Evolutionary conservation across 2,888 invertebrate genomes (phyloP).

Genomic region (Acronicta alni): DNA sequence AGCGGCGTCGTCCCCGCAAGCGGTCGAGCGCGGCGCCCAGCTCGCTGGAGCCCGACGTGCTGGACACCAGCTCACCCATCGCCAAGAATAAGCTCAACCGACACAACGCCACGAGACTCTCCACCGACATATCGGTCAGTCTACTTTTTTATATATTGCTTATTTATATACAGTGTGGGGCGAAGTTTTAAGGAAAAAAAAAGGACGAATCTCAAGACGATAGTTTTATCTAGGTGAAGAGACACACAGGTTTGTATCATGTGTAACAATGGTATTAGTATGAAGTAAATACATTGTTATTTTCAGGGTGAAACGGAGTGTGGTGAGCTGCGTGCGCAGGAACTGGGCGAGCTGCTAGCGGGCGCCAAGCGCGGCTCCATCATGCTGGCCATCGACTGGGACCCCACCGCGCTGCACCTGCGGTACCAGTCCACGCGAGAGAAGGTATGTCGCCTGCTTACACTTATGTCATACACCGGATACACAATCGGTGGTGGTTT

Average conservation of each 20-base stretch:
- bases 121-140: conserved; percentile 44
- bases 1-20: conserved; percentile 40
- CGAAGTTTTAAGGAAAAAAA: no score
- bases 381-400: conserved; percentile 96
- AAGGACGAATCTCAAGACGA: no score
- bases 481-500: background rate
- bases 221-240: no score
- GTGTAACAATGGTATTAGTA: no score
- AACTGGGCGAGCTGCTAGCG: conserved; percentile 58
- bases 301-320: conserved; percentile 27
- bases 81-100: conserved; percentile 74
- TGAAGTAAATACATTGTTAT: no score
- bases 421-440: conserved; percentile 95
- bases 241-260: no score
- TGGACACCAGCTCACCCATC: conserved; percentile 70
- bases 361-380: conserved; percentile 57
- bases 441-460: conserved; percentile 82
- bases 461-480: background rate
- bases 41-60: conserved; percentile 43
- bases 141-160: background rate
- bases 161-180: no score
- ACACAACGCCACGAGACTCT: conserved; percentile 61
- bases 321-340: conserved; percentile 33
- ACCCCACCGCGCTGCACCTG: conserved; percentile 97
- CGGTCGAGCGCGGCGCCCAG: conserved; percentile 33